A percentile compares a stretch with the other conserved stretches of the same genome.
These are phyloP conservation scores for Prunella himalayana DNA, from an alignment of 2,113 vertebrate species.

Conservation along the genomic window DNA sequence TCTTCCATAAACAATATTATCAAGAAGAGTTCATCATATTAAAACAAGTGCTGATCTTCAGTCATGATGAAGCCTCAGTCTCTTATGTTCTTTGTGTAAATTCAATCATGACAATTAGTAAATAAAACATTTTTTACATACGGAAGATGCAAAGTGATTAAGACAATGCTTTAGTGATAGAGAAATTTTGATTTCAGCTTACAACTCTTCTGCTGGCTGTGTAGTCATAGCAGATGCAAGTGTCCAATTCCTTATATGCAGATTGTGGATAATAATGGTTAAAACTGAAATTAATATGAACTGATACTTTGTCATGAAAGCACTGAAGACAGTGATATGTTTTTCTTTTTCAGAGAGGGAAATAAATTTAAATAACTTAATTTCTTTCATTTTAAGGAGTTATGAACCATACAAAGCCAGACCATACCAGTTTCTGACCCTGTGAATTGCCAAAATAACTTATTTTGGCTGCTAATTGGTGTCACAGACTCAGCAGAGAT, in stretches of 20 bases:
- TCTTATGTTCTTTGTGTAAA: background rate
- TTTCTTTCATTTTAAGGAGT: background rate
- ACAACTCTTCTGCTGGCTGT: background rate
- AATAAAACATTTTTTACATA: background rate
- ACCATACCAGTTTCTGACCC: background rate
- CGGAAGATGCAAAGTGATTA: background rate
- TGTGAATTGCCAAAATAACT: background rate
- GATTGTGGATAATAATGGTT: background rate
- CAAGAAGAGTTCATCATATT: background rate
- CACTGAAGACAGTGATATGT: background rate
- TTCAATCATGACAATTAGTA: background rate
- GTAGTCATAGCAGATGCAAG: background rate
- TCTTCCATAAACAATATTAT: background rate
- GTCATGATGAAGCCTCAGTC: background rate
- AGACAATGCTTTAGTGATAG: background rate
- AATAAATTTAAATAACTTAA: background rate
- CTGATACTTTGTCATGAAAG: background rate
- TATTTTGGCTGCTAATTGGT: background rate
- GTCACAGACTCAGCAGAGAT: background rate
- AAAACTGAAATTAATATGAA: background rate
- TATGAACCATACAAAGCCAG: background rate
- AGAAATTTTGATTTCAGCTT: background rate
- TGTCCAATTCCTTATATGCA: fast-evolving
- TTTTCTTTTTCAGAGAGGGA: background rate
- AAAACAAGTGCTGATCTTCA: background rate